Evolutionary conservation across 2,797 vertebrate genomes (phyloP), one percentile per base, ranked within the genome.

Genomic region (Benthosema pterotum): DNA sequence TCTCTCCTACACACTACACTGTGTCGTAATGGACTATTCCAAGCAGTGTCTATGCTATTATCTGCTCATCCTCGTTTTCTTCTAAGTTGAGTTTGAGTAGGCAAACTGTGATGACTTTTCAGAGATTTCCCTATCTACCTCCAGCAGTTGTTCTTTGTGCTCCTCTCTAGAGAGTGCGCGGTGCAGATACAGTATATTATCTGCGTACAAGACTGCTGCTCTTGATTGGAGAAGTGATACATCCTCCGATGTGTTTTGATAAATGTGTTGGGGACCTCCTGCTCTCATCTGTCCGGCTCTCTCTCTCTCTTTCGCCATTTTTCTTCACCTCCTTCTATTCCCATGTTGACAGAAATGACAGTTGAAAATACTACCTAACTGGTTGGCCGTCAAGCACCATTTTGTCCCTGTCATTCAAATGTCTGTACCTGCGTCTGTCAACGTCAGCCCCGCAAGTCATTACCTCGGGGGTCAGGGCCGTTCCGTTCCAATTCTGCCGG

Each of bases 351-450:
- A 77, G 76, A 79, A 71, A 79, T 89, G 84, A 87, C 87, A 85
- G 85, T 81, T 82, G 78, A 85, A 85, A 85, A 81, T 86, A 86
- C 82, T 80, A 70, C 76, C 77, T 87, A 79, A 89, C 85, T 79
- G 85, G 77, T 87, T 71, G 66, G 78, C 22, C 74, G 77, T 88
- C 89, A 75, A 80, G 68, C 74, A 79, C 82, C 77, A 81, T 88
- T 86, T 86, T 90, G 72, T 70, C 77, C 75, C 82, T 81, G 88
- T 86, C 90, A 83, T 75, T 90, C 86, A 87, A 43, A 84, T 78
- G 79, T 83, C 78, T 79, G 78, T 73, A 82, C 76, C 81, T 88
- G 82, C 66, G 68, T 80, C 67, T 53, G 43, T 79, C 79, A 65
- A 57, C 83, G 79, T 83, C 87, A 78, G 25, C 74, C 71, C 71